Evolutionary conservation across 2,888 invertebrate species (phyloP).

Genomic region (Caenorhabditis sinica): DNA sequence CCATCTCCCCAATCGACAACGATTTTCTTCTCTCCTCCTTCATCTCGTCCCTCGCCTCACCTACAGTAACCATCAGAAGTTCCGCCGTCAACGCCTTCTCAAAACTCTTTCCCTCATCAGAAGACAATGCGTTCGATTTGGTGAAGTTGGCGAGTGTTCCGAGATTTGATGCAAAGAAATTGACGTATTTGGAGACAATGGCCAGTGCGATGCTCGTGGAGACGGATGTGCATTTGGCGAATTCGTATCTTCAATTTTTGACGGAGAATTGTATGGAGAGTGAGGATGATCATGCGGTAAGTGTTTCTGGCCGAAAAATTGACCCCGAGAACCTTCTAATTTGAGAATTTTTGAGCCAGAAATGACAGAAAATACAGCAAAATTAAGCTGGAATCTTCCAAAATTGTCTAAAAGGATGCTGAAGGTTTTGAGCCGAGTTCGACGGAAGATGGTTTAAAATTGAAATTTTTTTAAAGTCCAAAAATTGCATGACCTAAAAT

Average conservation of each 20-base stretch:
- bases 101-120: slow-evolving; percentile 31
- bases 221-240: slow-evolving; percentile 24
- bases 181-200: slow-evolving; percentile 39
- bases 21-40: slow-evolving; percentile 53
- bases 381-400: no score
- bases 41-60: slow-evolving; percentile 41
- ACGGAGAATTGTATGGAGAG: slow-evolving; percentile 28
- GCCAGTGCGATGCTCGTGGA: slow-evolving; percentile 46
- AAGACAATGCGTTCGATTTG: slow-evolving; percentile 44
- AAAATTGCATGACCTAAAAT: not conserved
- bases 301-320: not conserved
- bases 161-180: slow-evolving; percentile 32
- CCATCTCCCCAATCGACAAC: slow-evolving; percentile 26
- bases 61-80: not conserved
- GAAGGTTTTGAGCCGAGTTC: no score
- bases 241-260: slow-evolving; percentile 56
- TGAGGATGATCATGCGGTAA: slow-evolving; percentile 29
- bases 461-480: no score
- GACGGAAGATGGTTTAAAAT: no score
- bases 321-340: not conserved
- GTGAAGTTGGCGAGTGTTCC: slow-evolving; percentile 25
- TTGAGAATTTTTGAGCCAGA: no score
- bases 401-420: no score
- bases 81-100: slow-evolving; percentile 44
- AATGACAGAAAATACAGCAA: no score